phyloP scores from a whole-genome alignment of 2,113 vertebrate species.

The Varanus komodoensis region DNA sequence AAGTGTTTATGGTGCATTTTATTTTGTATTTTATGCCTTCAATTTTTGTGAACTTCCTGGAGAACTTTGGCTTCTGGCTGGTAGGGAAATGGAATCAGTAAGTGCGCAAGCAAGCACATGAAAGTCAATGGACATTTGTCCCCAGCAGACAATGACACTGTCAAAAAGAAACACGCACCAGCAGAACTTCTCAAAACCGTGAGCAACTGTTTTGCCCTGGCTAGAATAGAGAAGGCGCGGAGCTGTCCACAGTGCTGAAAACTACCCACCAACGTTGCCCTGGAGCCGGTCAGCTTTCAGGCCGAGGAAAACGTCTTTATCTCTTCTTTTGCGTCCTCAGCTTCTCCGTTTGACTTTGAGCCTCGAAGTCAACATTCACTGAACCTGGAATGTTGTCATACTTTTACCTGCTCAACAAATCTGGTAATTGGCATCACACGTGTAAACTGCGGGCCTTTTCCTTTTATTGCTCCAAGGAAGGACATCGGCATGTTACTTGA shows the following conservation, averaged over 20 bases:
- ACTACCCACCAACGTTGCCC: background rate
- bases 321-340: background rate
- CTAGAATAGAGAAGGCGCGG: background rate
- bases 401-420: background rate
- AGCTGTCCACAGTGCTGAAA: constrained; percentile 61
- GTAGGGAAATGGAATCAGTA: no score
- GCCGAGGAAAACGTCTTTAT: background rate
- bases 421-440: background rate
- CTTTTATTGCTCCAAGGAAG: background rate
- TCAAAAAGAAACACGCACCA: background rate
- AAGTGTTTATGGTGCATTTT: no score
- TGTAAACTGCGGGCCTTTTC: background rate
- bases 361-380: background rate
- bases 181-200: constrained; percentile 64
- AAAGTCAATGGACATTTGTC: background rate
- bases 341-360: background rate
- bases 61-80: no score
- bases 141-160: background rate
- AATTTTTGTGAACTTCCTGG: no score
- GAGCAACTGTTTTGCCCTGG: background rate
- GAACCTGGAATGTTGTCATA: background rate
- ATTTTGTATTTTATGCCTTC: no score
- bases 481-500: background rate
- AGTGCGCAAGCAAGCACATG: background rate
- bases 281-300: background rate